phyloP scores from a whole-genome alignment of 2,888 invertebrate species.

The Salticus scenicus region DNA sequence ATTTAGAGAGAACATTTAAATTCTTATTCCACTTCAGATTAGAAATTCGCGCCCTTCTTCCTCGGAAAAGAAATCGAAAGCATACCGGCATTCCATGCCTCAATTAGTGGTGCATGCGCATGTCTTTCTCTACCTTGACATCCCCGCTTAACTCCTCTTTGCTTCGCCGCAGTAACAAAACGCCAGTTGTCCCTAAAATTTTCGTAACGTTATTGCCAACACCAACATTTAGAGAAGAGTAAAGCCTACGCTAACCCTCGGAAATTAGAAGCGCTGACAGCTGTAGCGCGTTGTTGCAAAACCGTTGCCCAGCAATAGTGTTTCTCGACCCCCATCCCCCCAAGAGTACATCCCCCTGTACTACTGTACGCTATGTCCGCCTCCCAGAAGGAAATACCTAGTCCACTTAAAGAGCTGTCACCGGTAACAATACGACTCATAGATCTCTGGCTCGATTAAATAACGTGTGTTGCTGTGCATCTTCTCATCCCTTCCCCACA shows the following conservation, averaged over 20 bases:
- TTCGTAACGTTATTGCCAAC: constrained; percentile 51
- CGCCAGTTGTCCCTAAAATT: constrained; percentile 19
- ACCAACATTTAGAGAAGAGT: constrained; percentile 50
- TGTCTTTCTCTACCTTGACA: constrained; percentile 18
- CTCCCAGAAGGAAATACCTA: constrained; percentile 62
- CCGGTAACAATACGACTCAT: constrained; percentile 62
- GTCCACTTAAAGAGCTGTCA: constrained; percentile 68
- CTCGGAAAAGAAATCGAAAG: constrained; percentile 22
- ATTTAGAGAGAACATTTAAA: background rate
- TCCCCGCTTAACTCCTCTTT: constrained; percentile 3
- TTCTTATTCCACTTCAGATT: background rate
- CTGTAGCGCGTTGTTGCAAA: constrained; percentile 62
- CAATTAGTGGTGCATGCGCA: constrained; percentile 62
- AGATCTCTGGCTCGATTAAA: constrained; percentile 67
- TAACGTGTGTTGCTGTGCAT: constrained; percentile 41
- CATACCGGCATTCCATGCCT: constrained; percentile 39
- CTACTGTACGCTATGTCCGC: constrained; percentile 6
- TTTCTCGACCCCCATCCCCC: background rate
- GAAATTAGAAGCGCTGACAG: constrained; percentile 60
- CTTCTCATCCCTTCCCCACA: constrained; percentile 2
- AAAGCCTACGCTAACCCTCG: constrained; percentile 12
- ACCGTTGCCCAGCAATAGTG: constrained; percentile 52
- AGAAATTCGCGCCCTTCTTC: constrained; percentile 5
- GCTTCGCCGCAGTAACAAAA: constrained; percentile 20
- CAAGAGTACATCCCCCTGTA: background rate